A percentile compares a stretch with the other conserved stretches of the same genome.
phyloP scores from a whole-genome alignment of 2,797 vertebrate genomes.

The Pseudochaenichthys georgianus region DNA sequence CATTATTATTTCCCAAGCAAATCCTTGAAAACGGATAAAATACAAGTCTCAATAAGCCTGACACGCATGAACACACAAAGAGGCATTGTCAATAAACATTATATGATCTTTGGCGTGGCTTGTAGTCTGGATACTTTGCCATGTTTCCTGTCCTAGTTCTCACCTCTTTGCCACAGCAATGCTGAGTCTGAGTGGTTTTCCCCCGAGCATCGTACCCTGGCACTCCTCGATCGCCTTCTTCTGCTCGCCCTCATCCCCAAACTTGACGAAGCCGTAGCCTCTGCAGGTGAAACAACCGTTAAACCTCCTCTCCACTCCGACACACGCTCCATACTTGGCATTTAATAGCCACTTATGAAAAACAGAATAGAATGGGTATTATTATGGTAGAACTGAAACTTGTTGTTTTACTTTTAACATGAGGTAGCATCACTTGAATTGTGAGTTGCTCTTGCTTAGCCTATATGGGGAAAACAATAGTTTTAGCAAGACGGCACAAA shows the following conservation, averaged over 20 bases:
- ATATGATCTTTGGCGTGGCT: too few relatives aligned
- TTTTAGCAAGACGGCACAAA: conserved; percentile 85
- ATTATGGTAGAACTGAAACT: conserved; percentile 90
- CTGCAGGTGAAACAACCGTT: conserved; percentile 80
- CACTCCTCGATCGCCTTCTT: conserved; percentile 94
- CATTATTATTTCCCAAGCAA: too few relatives aligned
- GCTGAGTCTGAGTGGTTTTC: conserved; percentile 91
- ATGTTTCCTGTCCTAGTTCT: background rate
- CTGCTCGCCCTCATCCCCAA: conserved; percentile 92
- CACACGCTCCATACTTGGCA: conserved; percentile 68
- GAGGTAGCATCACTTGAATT: conserved; percentile 92
- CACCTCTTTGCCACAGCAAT: conserved; percentile 94
- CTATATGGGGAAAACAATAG: conserved; percentile 92
- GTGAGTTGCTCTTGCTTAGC: conserved; percentile 91
- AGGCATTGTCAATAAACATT: too few relatives aligned
- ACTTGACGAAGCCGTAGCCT: conserved; percentile 95
- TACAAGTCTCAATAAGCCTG: too few relatives aligned
- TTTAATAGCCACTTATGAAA: conserved; percentile 81
- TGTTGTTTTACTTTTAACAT: conserved; percentile 92
- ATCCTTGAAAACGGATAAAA: too few relatives aligned
- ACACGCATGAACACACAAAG: too few relatives aligned
- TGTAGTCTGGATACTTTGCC: background rate
- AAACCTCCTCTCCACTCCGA: conserved; percentile 27
- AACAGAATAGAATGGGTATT: conserved; percentile 85
- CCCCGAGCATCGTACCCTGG: conserved; percentile 91